phyloP scores from a whole-genome alignment of 2,797 vertebrate species.

The Falco novaeseelandiae region DNA sequence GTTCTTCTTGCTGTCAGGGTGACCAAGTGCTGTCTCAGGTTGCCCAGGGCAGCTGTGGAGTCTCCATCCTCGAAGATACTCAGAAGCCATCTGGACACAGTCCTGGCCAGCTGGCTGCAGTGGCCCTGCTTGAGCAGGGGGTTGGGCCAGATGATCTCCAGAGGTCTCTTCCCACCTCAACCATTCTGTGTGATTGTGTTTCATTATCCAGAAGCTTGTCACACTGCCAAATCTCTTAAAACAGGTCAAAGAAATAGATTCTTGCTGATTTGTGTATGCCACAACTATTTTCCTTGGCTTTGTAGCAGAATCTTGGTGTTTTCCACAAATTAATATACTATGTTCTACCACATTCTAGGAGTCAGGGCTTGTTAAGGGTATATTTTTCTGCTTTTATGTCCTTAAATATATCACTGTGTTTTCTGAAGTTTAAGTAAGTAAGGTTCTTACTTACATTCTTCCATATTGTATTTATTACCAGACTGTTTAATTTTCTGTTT shows the following conservation, averaged over 20 bases:
- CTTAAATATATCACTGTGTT: neutral
- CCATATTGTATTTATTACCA: neutral
- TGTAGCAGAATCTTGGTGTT: neutral
- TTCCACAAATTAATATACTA: neutral
- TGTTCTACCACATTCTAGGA: neutral
- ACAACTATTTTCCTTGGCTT: neutral
- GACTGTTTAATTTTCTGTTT: neutral
- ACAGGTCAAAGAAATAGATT: neutral
- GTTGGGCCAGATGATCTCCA: neutral
- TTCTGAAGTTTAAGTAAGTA: neutral
- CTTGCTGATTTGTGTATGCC: neutral
- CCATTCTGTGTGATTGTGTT: neutral
- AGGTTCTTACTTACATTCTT: neutral
- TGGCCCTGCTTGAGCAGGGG: neutral
- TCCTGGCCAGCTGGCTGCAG: neutral
- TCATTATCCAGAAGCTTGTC: neutral
- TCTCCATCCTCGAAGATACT: neutral
- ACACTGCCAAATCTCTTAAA: neutral
- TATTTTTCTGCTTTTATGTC: neutral
- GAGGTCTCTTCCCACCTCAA: neutral
- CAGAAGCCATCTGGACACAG: accelerated
- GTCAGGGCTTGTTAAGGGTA: neutral
- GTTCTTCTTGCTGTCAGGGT: neutral
- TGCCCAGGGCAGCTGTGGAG: neutral
- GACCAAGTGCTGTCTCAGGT: neutral